Conservation (phyloP, 2,113 vertebrate genomes). For the Ailurus styani region DNA sequence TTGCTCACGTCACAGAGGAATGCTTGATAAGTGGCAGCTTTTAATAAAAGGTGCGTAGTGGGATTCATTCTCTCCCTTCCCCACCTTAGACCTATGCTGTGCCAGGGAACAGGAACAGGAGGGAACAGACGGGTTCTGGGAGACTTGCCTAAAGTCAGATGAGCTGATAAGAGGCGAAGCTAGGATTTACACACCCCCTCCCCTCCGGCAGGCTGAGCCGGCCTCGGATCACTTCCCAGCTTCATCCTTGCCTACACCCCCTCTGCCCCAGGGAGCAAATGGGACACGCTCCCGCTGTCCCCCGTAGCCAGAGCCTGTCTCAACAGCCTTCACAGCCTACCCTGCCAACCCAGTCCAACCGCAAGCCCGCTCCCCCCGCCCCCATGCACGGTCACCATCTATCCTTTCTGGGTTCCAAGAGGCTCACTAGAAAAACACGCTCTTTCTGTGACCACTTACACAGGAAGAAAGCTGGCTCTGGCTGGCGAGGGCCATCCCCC, state of each 20-base stretch:
- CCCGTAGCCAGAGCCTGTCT: neutral
- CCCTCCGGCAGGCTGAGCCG: neutral
- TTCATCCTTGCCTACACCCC: neutral
- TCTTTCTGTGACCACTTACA: slow-evolving; percentile 38
- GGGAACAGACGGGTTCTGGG: neutral
- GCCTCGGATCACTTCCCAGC: neutral
- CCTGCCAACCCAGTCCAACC: neutral
- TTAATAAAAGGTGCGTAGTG: neutral
- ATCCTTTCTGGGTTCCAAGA: neutral
- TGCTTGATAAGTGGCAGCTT: neutral
- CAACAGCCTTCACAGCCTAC: neutral
- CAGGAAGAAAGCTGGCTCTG: neutral
- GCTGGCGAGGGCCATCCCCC: slow-evolving; percentile 3
- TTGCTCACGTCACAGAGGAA: neutral
- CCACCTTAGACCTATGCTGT: neutral
- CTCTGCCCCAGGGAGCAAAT: neutral
- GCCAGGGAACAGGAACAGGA: neutral
- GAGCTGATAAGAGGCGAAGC: neutral
- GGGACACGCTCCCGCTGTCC: neutral
- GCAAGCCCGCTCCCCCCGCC: neutral
- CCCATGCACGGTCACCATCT: neutral
- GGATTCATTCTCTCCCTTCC: neutral
- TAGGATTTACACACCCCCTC: neutral
- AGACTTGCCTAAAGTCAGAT: neutral
- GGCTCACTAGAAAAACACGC: neutral